These are phyloP conservation scores for Neogale vison DNA, from an alignment of 2,113 vertebrate genomes.

Conservation along the genomic window DNA sequence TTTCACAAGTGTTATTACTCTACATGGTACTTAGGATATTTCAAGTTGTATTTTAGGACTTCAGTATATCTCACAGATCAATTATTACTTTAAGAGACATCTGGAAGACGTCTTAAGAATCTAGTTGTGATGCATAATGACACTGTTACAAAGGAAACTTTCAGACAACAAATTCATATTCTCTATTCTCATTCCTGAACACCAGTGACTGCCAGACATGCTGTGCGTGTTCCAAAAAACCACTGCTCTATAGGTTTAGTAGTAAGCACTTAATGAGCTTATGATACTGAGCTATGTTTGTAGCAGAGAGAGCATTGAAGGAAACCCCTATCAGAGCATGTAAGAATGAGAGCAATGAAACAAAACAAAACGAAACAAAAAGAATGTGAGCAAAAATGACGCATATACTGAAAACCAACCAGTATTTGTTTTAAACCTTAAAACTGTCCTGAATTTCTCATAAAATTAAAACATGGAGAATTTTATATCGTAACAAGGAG, in stretches of 20 bases:
- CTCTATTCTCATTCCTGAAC: neutral
- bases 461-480: neutral
- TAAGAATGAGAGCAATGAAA: neutral
- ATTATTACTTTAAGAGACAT: neutral
- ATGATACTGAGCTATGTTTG: neutral
- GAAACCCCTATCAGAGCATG: neutral
- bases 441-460: neutral
- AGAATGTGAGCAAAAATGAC: neutral
- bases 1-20: neutral
- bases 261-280: neutral
- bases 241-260: neutral
- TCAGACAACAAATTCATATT: neutral
- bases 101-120: neutral
- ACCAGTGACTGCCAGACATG: neutral
- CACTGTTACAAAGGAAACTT: neutral
- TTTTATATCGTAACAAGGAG: neutral
- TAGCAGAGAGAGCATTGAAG: neutral
- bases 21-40: neutral
- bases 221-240: neutral
- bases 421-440: neutral
- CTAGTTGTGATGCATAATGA: neutral
- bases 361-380: neutral
- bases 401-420: neutral
- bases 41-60: neutral
- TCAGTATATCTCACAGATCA: neutral